Base-by-base conservation (phyloP, 37 sponge, comb jelly and placozoan genomes). In the Eunapius fragilis region DNA sequence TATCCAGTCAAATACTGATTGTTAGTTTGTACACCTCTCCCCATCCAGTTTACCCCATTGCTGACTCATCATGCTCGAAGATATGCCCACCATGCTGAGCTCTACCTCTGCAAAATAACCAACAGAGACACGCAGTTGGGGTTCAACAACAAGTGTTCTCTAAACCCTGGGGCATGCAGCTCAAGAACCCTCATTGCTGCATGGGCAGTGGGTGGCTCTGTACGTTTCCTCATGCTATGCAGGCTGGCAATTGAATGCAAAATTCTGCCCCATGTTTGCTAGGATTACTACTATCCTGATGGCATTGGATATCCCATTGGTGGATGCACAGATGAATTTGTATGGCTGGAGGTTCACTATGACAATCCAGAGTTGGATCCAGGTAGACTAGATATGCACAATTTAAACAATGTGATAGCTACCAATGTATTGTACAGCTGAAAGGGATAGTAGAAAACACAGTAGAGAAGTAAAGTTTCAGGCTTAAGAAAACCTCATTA, bases 221-320 rank as follows among this genome's bases (percentile, higher is more conserved):
- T 58, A 58, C 6, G 58, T 13, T 45, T n/a, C n/a, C n/a, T n/a
- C n/a, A n/a, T n/a, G n/a, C n/a, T n/a, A n/a, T n/a, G n/a, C 1
- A 17, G 14, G 58, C 22, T 58, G 6, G 7, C 58, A 19, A 58
- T 19, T 58, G 58, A 58, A 0, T 58, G 6, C 58, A 17, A 58
- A 58, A 1, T 17, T 58, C 41, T 58, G 14, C 6, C 32, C 0
- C 25, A 14, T 33, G 0, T 25, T 58, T 49, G 4, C 25, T 36
- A 82, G 82, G 82, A 83, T 37, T 83, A 72, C 24, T 35, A 34
- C 23, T 83, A 72, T 10, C 83, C 83, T 34, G 72, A 32, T 33
- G 72, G 72, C 72, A 74, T 83, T 25, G 83, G 73, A 41, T 72
- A 72, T 37, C 83, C 83, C 28, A 41, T 83, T 72, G 83, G 83